Base-by-base conservation (phyloP, 2,888 invertebrate genomes). In the Sarcophaga rosellei region DNA sequence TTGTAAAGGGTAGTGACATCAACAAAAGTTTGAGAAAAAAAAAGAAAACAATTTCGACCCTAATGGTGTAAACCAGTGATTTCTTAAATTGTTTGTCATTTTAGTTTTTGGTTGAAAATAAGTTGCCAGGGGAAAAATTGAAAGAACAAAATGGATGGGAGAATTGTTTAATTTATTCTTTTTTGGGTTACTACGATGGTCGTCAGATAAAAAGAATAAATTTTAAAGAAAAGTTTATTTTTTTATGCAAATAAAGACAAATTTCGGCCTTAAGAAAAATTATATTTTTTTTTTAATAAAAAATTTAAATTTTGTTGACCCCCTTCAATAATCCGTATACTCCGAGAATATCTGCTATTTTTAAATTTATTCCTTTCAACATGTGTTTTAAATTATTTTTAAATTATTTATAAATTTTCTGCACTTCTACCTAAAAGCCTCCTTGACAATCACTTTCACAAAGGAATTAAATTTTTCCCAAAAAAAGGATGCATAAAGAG, bases 331-430 rank as follows among this genome's bases (percentile, higher is more conserved):
- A 47, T 21, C 21, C 68, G 45, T 45, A 63, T 25, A 35, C 35
- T 8, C 8, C 10, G 6, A 35, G 35, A 1, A 35, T 35, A 35
- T 35, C 1, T 35, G 0, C 35, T 35, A 6, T 63, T 1, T n/a
- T 63, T 62, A 3, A 8, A 23, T 23, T 53, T 63, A 35, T 35
- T 15, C 0, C 15, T 15, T 20, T 15, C 0, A 23, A 69, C 61
- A 47, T 45, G 10, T 23, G 59, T 69, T 6, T 25, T 47, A 3
- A 77, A 68, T n/a, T 63, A n/a, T 63, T 63, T 44, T 72, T 2
- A 35, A 63, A 63, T 78, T 47, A 62, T 78, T 70, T 53, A 35
- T 21, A 70, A 53, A 78, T 20, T 35, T 70, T 70, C 17, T 53
- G 20, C 21, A 53, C 23, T 47, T 62, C 69, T 20, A 69, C 17